These are phyloP conservation scores for Heterohyrax brucei DNA, from an alignment of 2,797 vertebrate species.

Conservation along the genomic window DNA sequence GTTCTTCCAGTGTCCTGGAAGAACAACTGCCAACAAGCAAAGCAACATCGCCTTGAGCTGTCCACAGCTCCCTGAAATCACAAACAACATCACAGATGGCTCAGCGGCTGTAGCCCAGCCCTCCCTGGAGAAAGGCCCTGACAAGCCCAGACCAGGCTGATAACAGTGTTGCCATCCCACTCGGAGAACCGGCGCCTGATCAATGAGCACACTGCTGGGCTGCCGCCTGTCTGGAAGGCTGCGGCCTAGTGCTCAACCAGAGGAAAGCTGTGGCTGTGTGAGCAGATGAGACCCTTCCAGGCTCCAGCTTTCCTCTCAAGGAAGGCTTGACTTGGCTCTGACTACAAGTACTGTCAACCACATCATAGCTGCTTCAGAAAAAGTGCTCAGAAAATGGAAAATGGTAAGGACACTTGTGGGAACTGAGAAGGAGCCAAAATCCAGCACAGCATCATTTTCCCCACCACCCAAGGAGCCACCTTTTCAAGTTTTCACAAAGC, in stretches of 20 bases:
- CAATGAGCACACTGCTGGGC: neutral
- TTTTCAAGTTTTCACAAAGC: constrained; percentile 41
- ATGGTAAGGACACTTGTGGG: constrained; percentile 78
- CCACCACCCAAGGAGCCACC: constrained; percentile 72
- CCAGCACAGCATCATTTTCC: constrained; percentile 68
- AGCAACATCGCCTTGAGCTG: constrained; percentile 14
- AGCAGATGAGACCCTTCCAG: constrained; percentile 55
- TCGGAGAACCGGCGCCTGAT: neutral
- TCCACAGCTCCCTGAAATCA: neutral
- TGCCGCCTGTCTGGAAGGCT: neutral
- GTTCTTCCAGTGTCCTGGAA: constrained; percentile 39
- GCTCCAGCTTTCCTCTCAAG: constrained; percentile 75
- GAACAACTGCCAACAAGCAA: constrained; percentile 3
- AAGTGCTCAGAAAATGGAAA: constrained; percentile 80
- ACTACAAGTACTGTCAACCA: constrained; percentile 72
- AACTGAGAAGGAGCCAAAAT: constrained; percentile 74
- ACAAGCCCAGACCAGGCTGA: neutral
- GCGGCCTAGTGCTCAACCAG: neutral
- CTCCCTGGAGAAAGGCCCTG: neutral
- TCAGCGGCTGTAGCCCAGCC: neutral
- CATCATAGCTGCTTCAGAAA: constrained; percentile 81
- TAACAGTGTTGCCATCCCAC: neutral
- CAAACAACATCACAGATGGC: neutral
- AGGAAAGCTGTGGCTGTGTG: constrained; percentile 39
- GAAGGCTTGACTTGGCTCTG: constrained; percentile 80